phyloP scores from a whole-genome alignment of 2,113 vertebrate genomes.

The Cheirogaleus medius region DNA sequence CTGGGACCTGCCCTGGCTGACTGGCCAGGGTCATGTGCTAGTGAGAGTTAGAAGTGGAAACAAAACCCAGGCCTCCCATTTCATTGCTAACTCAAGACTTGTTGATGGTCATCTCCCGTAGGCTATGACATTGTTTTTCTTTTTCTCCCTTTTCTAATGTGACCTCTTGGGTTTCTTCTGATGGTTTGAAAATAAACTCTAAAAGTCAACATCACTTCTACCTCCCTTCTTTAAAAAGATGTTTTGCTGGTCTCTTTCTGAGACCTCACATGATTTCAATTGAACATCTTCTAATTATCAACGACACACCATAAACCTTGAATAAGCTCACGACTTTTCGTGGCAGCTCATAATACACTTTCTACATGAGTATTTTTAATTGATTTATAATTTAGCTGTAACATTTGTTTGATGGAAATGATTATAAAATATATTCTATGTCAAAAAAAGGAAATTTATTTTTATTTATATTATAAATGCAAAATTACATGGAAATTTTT shows the following conservation, averaged over 20 bases:
- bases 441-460: not conserved
- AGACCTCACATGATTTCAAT: not conserved
- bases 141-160: not conserved
- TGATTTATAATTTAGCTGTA: not conserved
- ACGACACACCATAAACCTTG: not conserved
- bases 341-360: not conserved
- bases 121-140: not conserved
- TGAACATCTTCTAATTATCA: not conserved
- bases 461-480: not conserved
- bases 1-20: too few relatives aligned
- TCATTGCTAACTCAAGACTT: not conserved
- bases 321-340: not conserved
- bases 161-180: not conserved
- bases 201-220: not conserved
- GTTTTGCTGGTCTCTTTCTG: not conserved
- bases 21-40: not conserved
- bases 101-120: not conserved
- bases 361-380: not conserved
- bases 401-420: not conserved
- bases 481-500: not conserved
- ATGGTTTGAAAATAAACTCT: not conserved
- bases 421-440: not conserved
- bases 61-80: not conserved
- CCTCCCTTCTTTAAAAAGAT: not conserved
- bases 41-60: not conserved